These are phyloP conservation scores for Stenopsyche tienmushanensis DNA, from an alignment of 1,140 invertebrate genomes.

Conservation along the genomic window DNA sequence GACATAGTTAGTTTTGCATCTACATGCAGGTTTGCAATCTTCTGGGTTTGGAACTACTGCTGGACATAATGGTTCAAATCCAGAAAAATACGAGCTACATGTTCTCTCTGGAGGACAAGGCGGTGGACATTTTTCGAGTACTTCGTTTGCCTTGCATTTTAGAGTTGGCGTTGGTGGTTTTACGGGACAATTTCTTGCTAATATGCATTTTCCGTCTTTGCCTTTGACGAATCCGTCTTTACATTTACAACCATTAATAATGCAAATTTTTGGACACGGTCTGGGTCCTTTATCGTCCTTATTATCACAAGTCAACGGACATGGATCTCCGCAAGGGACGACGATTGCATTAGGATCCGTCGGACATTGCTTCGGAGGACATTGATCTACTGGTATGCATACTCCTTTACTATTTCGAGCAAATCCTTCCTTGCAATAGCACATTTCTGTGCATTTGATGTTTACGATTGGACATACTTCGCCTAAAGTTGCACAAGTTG, in stretches of 20 bases:
- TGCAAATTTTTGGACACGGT: constrained; percentile 16
- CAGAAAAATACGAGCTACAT: not conserved
- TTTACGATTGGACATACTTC: not conserved
- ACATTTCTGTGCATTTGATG: not conserved
- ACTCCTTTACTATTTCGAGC: constrained; percentile 26
- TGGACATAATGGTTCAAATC: not conserved
- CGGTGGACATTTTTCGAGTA: constrained; percentile 3
- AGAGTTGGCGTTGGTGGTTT: not conserved
- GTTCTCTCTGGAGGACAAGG: not conserved
- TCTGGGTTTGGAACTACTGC: not conserved
- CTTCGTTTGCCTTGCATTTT: constrained; percentile 13
- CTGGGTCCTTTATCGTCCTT: not conserved
- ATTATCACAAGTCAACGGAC: constrained; percentile 18
- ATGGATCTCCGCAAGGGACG: constrained; percentile 7
- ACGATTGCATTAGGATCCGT: constrained; percentile 22
- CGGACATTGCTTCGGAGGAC: constrained; percentile 31
- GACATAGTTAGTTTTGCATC: constrained; percentile 3
- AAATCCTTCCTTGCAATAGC: not conserved
- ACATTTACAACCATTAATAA: constrained; percentile 24
- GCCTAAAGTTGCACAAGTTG: too few relatives aligned
- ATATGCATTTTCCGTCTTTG: constrained; percentile 26
- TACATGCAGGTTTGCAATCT: not conserved
- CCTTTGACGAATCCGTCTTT: constrained; percentile 24
- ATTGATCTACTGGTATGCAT: constrained; percentile 50
- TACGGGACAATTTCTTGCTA: constrained; percentile 14